Base-by-base conservation (phyloP, 2,797 vertebrate genomes). In the Chromobotia macracanthus region DNA sequence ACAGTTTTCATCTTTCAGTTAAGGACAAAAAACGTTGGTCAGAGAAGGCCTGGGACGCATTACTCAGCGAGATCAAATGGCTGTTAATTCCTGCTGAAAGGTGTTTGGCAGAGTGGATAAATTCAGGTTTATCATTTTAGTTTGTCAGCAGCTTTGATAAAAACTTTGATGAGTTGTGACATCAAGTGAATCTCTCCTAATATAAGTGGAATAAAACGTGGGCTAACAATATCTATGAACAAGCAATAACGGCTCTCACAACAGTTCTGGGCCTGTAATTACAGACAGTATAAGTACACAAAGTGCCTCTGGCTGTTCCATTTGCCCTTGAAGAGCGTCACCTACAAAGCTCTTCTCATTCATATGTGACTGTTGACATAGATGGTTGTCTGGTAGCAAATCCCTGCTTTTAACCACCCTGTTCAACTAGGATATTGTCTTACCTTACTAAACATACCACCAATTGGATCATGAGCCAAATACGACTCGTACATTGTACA, bases 1-100 rank as follows among this genome's bases (percentile, higher is more conserved):
- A 71, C 65, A 65, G 48, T 72, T 72, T 70, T 83, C 46, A 73
- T 83, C 71, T 44, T 69, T 67, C 55, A 25, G 38, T 61, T 46
- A 25, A 0, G 56, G 23, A 38, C n/a, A 63, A 66, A 21, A 41
- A 55, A 13, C 13, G 21, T 58, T 74, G 56, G 55, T 46, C 70
- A 70, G 38, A 69, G 21, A 69, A 44, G 21, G 21, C 31, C 69
- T 60, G 18, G 44, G 25, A 61, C 5, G n/a, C n/a, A 72, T 69
- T 74, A n/a, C 77, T 65, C 13, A 53, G 15, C 25, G 31, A 63
- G 53, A 44, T 50, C 41, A 38, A 74, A 72, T 53, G 21, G 10
- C 61, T 66, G 67, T 68, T 80, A 56, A 80, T 63, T 77, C 19
- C 58, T 56, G 38, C 74, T 53, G 46, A 74, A 73, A 70, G 23